Evolutionary conservation across 1,140 invertebrate genomes (phyloP), one percentile per base, ranked within the genome.

Genomic region (Orchestia grillus): DNA sequence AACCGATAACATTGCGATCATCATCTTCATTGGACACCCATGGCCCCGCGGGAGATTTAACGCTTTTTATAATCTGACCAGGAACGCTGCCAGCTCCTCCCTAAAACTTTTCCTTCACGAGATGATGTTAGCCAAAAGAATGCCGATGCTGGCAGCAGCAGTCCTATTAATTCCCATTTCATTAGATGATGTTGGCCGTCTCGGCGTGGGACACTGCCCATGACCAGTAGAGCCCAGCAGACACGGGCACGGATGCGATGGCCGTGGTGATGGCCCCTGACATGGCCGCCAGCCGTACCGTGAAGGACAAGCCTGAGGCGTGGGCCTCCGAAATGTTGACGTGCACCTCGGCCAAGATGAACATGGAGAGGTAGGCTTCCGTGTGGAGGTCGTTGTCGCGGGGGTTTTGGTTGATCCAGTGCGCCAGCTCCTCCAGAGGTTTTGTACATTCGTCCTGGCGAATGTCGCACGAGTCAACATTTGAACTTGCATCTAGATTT

Each of bases 341-440:
- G 97, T 99, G 98, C n/a, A 99, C 98, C 97, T 99, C 98, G 42
- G 98, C 98, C 98, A 99, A 98, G 97, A 99, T 99, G 97, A 99
- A 98, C 97, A 99, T 98, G 96, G 98, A 99, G 28, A 99, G 98
- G n/a, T 99, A 98, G 47, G 98, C 98, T 97, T 99, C 98, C n/a
- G 98, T 98, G 97, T 98, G 98, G 96, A 99, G 98, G 97, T 99
- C 98, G 77, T 98, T 98, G 97, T 99, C 98, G 36, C 96, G 96
- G 16, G 96, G 96, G 97, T 98, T 98, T 45, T 98, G 98, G 97
- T 99, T 99, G 97, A 99, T 99, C 97, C 98, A 98, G 87, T 98
- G 98, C 97, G 98, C 98, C 90, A 99, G 98, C 95, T 98, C 98
- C 97, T 99, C 98, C 96, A 99, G 97, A 96, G 98, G 98, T 96